These are phyloP conservation scores for Taurulus bubalis DNA, from an alignment of 2,113 vertebrate species.

Conservation along the genomic window DNA sequence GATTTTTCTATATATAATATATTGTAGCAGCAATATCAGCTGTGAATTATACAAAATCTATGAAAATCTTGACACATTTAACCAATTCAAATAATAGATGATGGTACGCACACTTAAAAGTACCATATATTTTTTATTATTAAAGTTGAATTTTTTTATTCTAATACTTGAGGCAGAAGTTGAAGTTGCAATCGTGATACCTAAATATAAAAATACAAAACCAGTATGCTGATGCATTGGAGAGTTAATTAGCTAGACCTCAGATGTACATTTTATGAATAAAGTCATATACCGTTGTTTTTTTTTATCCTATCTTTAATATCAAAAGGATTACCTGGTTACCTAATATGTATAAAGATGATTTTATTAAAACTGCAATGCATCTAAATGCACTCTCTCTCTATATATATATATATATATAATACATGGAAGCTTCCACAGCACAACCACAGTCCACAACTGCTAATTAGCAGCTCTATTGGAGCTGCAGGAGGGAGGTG, in stretches of 20 bases:
- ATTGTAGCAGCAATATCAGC: too few relatives aligned
- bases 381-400: not conserved
- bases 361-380: constrained; percentile 6
- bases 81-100: not conserved
- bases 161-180: not conserved
- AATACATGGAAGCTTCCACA: not conserved
- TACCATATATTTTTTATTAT: not conserved
- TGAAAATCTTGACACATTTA: not conserved
- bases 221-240: not conserved
- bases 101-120: not conserved
- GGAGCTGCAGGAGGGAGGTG: not conserved
- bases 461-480: constrained; percentile 13
- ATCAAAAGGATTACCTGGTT: not conserved
- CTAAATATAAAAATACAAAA: not conserved
- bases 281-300: not conserved
- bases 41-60: not conserved
- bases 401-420: not conserved
- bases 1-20: too few relatives aligned
- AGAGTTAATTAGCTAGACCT: not conserved
- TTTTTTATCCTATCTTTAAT: not conserved
- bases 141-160: not conserved
- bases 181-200: not conserved
- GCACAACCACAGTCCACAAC: not conserved
- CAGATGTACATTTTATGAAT: not conserved
- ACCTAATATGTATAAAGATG: not conserved